phyloP scores from a whole-genome alignment of 2,113 vertebrate species.

The Salvelinus namaycush region DNA sequence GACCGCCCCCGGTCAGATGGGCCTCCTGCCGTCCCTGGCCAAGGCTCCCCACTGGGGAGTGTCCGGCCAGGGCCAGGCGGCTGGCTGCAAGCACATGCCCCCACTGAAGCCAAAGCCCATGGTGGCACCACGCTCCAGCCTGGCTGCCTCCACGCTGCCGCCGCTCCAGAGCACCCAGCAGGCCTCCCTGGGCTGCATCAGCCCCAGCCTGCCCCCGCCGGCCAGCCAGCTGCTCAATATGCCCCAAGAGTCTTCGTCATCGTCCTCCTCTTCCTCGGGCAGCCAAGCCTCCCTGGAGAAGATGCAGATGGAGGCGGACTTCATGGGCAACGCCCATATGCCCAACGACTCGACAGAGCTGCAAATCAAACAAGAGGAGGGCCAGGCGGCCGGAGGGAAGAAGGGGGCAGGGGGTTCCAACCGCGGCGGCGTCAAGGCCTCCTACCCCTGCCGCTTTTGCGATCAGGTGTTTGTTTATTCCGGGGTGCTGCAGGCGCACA shows the following conservation, averaged over 20 bases:
- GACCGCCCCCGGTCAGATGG: constrained; percentile 84
- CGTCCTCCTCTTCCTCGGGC: constrained; percentile 23
- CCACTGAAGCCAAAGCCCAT: constrained; percentile 93
- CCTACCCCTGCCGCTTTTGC: constrained; percentile 92
- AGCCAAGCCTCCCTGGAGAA: constrained; percentile 17
- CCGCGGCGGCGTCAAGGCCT: constrained; percentile 80
- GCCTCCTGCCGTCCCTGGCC: constrained; percentile 85
- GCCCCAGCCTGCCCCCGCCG: constrained; percentile 87
- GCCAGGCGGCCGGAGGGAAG: constrained; percentile 77
- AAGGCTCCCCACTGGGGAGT: constrained; percentile 77
- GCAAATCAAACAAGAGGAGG: constrained; percentile 85
- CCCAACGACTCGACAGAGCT: constrained; percentile 76
- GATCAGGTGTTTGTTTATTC: constrained; percentile 91
- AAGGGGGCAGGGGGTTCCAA: constrained; percentile 71
- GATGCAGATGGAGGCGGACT: constrained; percentile 76
- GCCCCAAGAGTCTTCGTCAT: constrained; percentile 73
- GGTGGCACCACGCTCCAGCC: constrained; percentile 84
- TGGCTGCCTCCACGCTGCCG: constrained; percentile 86
- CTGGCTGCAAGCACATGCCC: constrained; percentile 81
- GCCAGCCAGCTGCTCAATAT: constrained; percentile 77
- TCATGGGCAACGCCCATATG: constrained; percentile 75
- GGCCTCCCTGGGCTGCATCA: constrained; percentile 90
- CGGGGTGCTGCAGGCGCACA: constrained; percentile 89
- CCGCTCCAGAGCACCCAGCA: constrained; percentile 90
- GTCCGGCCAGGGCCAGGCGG: constrained; percentile 37